Conservation (phyloP, 2,113 vertebrate genomes). For the Hassar affinis region DNA sequence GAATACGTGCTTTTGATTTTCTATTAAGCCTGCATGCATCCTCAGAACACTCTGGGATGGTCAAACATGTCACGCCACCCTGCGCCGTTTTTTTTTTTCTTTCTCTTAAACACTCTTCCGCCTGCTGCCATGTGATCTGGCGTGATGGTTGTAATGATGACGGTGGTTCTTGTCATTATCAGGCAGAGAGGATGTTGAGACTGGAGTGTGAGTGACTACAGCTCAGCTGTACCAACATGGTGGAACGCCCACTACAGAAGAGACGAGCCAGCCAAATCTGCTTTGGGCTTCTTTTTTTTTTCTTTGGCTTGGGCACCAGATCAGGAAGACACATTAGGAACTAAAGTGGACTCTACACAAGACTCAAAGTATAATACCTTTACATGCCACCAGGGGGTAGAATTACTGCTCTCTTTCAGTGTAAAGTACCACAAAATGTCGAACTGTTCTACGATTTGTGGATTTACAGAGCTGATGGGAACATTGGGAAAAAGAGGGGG, state of each 20-base stretch:
- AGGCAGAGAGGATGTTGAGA: slow-evolving; percentile 80
- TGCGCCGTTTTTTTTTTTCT: background rate
- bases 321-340: slow-evolving; percentile 65
- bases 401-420: slow-evolving; percentile 20
- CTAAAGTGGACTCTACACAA: slow-evolving; percentile 53
- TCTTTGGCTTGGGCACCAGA: slow-evolving; percentile 25
- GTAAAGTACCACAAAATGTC: slow-evolving; percentile 35
- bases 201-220: slow-evolving; percentile 72
- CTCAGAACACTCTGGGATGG: slow-evolving; percentile 14
- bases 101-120: slow-evolving; percentile 48
- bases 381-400: slow-evolving; percentile 24
- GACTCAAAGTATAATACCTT: slow-evolving; percentile 21
- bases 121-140: slow-evolving; percentile 57
- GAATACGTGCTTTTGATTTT: background rate
- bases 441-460: background rate
- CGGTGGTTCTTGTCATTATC: slow-evolving; percentile 79
- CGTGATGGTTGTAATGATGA: slow-evolving; percentile 67
- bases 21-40: slow-evolving; percentile 40
- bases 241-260: slow-evolving; percentile 66
- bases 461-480: background rate
- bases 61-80: slow-evolving; percentile 15
- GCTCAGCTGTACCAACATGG: slow-evolving; percentile 52
- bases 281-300: background rate
- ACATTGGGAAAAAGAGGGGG: background rate
- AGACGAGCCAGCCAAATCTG: slow-evolving; percentile 53